A percentile compares a stretch with the other conserved stretches of the same genome.
These are phyloP conservation scores for Isurus oxyrinchus DNA, from an alignment of 2,113 vertebrate species.

Conservation along the genomic window DNA sequence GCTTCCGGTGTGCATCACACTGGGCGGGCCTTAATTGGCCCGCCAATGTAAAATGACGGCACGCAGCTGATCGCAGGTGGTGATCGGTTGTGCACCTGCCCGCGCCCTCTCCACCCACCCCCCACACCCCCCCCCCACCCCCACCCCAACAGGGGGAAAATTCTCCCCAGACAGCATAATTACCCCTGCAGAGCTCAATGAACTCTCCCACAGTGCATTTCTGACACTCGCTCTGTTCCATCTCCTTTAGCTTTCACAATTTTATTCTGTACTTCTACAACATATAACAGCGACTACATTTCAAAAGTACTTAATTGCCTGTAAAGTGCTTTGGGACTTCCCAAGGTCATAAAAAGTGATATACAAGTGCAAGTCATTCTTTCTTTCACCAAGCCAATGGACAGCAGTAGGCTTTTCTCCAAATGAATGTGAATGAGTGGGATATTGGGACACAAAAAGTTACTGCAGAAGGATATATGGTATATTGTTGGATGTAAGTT, in stretches of 20 bases:
- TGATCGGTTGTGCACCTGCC: no score
- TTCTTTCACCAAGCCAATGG: not conserved
- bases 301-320: no score
- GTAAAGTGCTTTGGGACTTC: not conserved
- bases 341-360: not conserved
- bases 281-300: no score
- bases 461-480: not conserved
- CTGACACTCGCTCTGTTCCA: not conserved
- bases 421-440: not conserved
- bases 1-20: no score
- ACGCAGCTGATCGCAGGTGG: no score
- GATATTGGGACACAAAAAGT: not conserved
- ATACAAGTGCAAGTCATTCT: not conserved
- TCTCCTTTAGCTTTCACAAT: not conserved
- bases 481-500: not conserved
- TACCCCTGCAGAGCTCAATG: not conserved
- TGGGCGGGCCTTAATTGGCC: no score
- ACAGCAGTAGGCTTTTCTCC: not conserved
- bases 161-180: not conserved
- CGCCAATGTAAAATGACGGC: no score
- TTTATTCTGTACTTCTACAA: not conserved
- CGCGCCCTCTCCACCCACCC: no score
- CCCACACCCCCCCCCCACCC: no score
- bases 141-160: no score
- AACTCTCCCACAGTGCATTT: not conserved